Evolutionary conservation across 1,140 invertebrate genomes (phyloP).

Genomic region (Wasmannia auropunctata): DNA sequence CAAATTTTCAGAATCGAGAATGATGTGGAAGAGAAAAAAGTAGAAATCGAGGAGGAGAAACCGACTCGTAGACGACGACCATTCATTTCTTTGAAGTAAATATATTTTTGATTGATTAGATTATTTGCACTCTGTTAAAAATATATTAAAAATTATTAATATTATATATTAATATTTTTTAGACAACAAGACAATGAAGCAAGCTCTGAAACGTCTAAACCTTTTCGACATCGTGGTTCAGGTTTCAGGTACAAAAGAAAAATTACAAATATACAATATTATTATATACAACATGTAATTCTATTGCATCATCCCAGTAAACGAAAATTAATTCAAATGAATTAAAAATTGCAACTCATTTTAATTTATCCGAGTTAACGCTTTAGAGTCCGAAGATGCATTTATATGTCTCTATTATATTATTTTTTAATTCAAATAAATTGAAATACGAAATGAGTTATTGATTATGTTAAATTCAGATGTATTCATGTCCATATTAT

Average conservation of each 20-base stretch:
- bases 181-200: slow-evolving; percentile 50
- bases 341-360: too few species aligned
- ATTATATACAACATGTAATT: too few species aligned
- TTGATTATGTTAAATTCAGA: too few species aligned
- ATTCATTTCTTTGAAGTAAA: slow-evolving; percentile 35
- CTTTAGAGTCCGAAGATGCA: too few species aligned
- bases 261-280: not conserved
- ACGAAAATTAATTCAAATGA: too few species aligned
- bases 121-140: not conserved
- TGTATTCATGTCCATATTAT: too few species aligned
- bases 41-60: slow-evolving; percentile 67
- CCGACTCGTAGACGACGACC: slow-evolving; percentile 66
- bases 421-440: too few species aligned
- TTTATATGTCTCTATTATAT: too few species aligned
- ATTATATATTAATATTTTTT: not conserved
- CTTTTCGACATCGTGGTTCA: slow-evolving; percentile 14
- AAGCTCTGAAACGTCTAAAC: slow-evolving; percentile 15
- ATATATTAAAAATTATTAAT: not conserved
- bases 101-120: not conserved
- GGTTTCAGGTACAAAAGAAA: slow-evolving; percentile 24
- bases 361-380: too few species aligned
- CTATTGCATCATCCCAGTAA: too few species aligned
- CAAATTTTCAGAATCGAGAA: slow-evolving; percentile 73
- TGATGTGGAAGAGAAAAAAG: slow-evolving; percentile 74
- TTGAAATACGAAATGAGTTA: too few species aligned